These are phyloP conservation scores for Drosophila atripex DNA, from an alignment of 2,888 invertebrate genomes.

Conservation along the genomic window DNA sequence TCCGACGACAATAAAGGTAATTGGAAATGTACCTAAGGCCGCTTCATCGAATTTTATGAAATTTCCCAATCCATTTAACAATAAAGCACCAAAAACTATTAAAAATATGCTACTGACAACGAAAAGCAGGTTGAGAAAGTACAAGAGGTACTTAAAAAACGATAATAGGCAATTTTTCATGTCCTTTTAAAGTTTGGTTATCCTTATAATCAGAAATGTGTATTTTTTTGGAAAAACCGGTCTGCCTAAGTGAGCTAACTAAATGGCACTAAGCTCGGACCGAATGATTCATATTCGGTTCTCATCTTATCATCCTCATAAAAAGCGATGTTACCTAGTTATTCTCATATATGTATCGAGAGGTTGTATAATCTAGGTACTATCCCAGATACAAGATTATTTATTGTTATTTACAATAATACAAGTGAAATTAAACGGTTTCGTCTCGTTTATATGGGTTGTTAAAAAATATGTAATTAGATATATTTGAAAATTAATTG, in stretches of 20 bases:
- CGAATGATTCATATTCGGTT: neutral
- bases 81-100: conserved; percentile 87
- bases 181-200: neutral
- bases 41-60: conserved; percentile 84
- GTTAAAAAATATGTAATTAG: too few relatives aligned
- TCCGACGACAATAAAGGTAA: conserved; percentile 88
- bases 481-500: too few relatives aligned
- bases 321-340: neutral
- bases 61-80: conserved; percentile 86
- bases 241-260: neutral
- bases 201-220: neutral
- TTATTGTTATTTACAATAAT: too few relatives aligned
- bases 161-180: conserved; percentile 5
- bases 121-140: conserved; percentile 63
- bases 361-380: neutral
- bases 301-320: neutral
- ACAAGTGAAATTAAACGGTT: neutral
- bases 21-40: conserved; percentile 86
- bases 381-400: neutral
- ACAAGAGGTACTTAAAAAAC: conserved; percentile 9
- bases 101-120: conserved; percentile 88
- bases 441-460: too few relatives aligned
- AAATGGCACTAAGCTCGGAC: neutral
- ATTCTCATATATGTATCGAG: neutral
- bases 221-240: neutral